Conservation (phyloP, 2,888 invertebrate species). For the Troides helena region DNA sequence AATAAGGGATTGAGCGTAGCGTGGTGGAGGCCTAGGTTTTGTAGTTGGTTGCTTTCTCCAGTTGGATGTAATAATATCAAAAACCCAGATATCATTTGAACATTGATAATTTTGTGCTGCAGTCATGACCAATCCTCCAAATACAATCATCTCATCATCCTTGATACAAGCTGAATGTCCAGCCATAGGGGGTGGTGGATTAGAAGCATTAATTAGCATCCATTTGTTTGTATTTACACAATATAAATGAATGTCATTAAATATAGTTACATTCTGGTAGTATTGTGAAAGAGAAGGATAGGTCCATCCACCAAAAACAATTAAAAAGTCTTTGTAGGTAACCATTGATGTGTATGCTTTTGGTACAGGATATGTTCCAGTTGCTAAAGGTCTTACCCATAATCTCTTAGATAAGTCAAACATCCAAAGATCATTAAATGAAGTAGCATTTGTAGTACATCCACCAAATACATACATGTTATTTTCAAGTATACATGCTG, state of each 20-base stretch:
- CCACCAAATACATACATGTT: conserved; percentile 98
- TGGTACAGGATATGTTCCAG: conserved; percentile 94
- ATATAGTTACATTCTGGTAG: conserved; percentile 92
- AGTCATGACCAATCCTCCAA: conserved; percentile 84
- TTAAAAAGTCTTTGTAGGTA: conserved; percentile 89
- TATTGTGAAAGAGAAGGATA: conserved; percentile 93
- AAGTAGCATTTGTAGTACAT: conserved; percentile 95
- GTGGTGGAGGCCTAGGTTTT: conserved; percentile 85
- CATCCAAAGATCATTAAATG: conserved; percentile 98
- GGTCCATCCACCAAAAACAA: conserved; percentile 97
- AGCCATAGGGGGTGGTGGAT: conserved; percentile 91
- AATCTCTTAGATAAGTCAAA: conserved; percentile 91
- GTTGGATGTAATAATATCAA: conserved; percentile 86
- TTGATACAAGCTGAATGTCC: conserved; percentile 96
- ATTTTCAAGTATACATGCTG: conserved; percentile 90
- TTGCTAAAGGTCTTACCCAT: conserved; percentile 91
- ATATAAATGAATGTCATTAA: conserved; percentile 95
- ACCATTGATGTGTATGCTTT: conserved; percentile 97
- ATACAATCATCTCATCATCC: conserved; percentile 90
- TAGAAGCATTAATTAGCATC: conserved; percentile 82
- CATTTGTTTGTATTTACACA: conserved; percentile 90
- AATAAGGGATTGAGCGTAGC: conserved; percentile 97
- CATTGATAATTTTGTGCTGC: conserved; percentile 71
- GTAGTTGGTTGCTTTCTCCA: conserved; percentile 90
- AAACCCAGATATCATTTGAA: conserved; percentile 94